A percentile compares a stretch with the other conserved stretches of the same genome.
Evolutionary conservation across 2,797 vertebrate genomes (phyloP).

Genomic region (Knipowitschia caucasica): DNA sequence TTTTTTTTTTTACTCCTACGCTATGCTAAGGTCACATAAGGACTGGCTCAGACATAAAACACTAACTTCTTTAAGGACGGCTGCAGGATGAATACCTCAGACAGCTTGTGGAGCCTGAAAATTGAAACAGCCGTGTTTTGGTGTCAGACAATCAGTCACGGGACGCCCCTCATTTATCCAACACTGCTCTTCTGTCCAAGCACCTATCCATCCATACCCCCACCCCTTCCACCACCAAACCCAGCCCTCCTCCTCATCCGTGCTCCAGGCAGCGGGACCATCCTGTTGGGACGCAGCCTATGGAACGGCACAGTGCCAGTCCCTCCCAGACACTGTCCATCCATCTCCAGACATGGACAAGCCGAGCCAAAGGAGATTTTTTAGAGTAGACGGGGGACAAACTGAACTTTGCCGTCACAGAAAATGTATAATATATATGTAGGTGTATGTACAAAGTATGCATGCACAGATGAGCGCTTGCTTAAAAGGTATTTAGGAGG

Average conservation of each 20-base stretch:
- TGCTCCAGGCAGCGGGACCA: constrained; percentile 36
- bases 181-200: constrained; percentile 20
- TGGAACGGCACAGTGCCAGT: constrained; percentile 47
- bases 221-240: constrained; percentile 41
- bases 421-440: too few relatives aligned
- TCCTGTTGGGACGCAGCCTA: constrained; percentile 45
- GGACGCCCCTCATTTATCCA: constrained; percentile 67
- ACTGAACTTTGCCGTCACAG: too few relatives aligned
- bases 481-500: too few relatives aligned
- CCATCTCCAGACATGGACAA: constrained; percentile 61
- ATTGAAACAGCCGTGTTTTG: constrained; percentile 69
- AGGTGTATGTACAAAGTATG: too few relatives aligned
- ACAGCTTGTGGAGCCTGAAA: constrained; percentile 59
- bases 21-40: constrained; percentile 6
- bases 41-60: neutral
- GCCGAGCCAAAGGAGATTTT: too few relatives aligned
- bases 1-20: too few relatives aligned
- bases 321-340: constrained; percentile 51
- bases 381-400: too few relatives aligned
- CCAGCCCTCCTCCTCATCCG: constrained; percentile 42
- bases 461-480: too few relatives aligned
- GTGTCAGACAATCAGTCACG: constrained; percentile 69
- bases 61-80: neutral
- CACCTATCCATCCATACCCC: constrained; percentile 20
- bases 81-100: constrained; percentile 50